Base-by-base conservation (phyloP, 2,888 invertebrate genomes). In the Caenorhabditis sp. region DNA sequence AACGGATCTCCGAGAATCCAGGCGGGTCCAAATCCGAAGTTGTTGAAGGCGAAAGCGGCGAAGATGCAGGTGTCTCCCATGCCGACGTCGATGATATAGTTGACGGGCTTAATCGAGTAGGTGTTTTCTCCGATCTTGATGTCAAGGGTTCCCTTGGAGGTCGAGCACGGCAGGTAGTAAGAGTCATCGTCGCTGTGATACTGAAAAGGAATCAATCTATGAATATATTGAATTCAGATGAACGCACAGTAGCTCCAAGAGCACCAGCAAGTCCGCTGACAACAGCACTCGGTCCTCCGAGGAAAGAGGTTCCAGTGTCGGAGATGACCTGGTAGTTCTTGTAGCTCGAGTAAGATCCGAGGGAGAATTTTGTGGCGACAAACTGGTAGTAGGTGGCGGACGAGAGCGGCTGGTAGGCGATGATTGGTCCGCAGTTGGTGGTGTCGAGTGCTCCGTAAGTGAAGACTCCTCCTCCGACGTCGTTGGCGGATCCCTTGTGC, bases 371-470 rank as follows among this genome's bases (percentile, higher is more conserved):
- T 24, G 15, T 27, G 37, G 68, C 75, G 58, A 59, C 58, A 39
- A 61, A 79, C 63, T 83, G 83, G 41, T 61, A 83, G 72, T 85
- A 85, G 43, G 82, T 83, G 65, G 83, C 82, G 11, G 83, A 83
- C 35, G 83, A 81, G 17, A 85, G 79, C 37, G 72, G 58, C 62
- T 79, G 80, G 56, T 81, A 83, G 52, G 79, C 80, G 39, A 83
- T 79, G 20, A 79, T 71, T 45, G 83, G 74, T 41, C 78, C 81
- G 50, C 85, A 84, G 73, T 86, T 81, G 8, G 65, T 62, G 20
- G 81, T 76, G 46, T 86, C 85, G 48, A 84, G 56, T 48, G 76
- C 82, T 76, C 79, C 79, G 58, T 80, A 82, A 32, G 79, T 82
- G 75, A 79, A 83, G 37, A 81, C 80, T 15, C 83, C 83, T 43